Evolutionary conservation across 2,888 invertebrate species (phyloP).

Genomic region (Parnassius orleans): DNA sequence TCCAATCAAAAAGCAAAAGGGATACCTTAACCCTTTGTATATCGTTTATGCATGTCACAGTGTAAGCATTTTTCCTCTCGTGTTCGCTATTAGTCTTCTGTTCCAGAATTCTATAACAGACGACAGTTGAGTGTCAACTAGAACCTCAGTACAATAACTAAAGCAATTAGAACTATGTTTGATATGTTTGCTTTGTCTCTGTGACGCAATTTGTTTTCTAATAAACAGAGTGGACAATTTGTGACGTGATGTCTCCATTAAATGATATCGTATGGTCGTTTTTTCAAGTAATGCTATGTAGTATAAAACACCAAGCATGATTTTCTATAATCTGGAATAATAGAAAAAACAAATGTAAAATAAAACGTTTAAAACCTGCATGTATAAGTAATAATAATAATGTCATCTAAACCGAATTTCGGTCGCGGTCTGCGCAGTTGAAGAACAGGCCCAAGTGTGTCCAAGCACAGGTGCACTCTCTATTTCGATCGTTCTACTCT

Average conservation of each 20-base stretch:
- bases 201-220: not conserved
- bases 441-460: no score
- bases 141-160: not conserved
- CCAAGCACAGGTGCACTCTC: no score
- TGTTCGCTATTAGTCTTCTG: conserved; percentile 22
- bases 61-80: conserved; percentile 7
- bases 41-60: conserved; percentile 19
- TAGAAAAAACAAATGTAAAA: not conserved
- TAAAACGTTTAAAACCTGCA: not conserved
- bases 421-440: no score
- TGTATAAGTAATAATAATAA: no score
- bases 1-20: no score
- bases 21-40: not conserved
- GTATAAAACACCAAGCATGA: not conserved
- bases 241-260: not conserved
- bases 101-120: conserved; percentile 8
- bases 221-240: not conserved
- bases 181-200: conserved; percentile 8
- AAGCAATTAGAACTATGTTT: conserved; percentile 1
- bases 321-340: no score
- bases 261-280: not conserved
- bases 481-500: no score
- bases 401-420: no score
- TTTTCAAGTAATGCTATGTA: not conserved
- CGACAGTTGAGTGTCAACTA: conserved; percentile 17